A percentile compares a stretch with the other conserved stretches of the same genome.
These are phyloP conservation scores for Dissostichus mawsoni DNA, from an alignment of 2,113 vertebrate genomes.

Conservation along the genomic window DNA sequence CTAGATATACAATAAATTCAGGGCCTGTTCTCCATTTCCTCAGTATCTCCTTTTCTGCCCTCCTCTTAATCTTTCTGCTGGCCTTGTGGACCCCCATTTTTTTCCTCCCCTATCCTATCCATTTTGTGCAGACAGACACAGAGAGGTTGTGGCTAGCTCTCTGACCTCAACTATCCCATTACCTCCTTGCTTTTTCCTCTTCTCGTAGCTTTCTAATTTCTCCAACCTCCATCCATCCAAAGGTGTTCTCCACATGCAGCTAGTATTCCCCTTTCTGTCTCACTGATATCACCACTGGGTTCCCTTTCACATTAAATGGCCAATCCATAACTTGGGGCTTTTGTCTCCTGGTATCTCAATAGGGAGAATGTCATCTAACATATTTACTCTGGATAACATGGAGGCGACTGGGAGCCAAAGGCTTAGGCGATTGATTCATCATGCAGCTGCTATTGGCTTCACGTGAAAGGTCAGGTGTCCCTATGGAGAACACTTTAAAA, in stretches of 20 bases:
- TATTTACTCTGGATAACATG: slow-evolving; percentile 70
- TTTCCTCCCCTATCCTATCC: slow-evolving; percentile 29
- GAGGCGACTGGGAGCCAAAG: slow-evolving; percentile 46
- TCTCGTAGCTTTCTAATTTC: slow-evolving; percentile 53
- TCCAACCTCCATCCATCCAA: slow-evolving; percentile 40
- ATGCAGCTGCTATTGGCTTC: slow-evolving; percentile 77
- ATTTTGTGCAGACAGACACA: slow-evolving; percentile 45
- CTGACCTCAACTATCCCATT: slow-evolving; percentile 49
- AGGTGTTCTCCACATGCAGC: slow-evolving; percentile 49
- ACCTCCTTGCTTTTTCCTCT: slow-evolving; percentile 40
- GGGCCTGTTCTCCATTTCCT: slow-evolving; percentile 53
- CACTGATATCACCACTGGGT: slow-evolving; percentile 29
- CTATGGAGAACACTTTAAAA: slow-evolving; percentile 77
- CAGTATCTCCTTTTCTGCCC: slow-evolving; percentile 50
- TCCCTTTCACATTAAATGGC: slow-evolving; percentile 50
- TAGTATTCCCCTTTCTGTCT: slow-evolving; percentile 22
- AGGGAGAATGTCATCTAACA: slow-evolving; percentile 59
- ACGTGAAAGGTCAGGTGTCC: slow-evolving; percentile 79
- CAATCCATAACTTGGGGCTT: slow-evolving; percentile 59
- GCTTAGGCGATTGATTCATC: slow-evolving; percentile 77
- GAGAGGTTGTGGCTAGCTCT: slow-evolving; percentile 39
- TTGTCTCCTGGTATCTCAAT: slow-evolving; percentile 58
- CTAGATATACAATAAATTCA: slow-evolving; percentile 25
- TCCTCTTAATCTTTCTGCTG: slow-evolving; percentile 61
- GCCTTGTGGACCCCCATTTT: slow-evolving; percentile 52